These are phyloP conservation scores for Acleris holmiana DNA, from an alignment of 2,888 invertebrate genomes.

Conservation along the genomic window DNA sequence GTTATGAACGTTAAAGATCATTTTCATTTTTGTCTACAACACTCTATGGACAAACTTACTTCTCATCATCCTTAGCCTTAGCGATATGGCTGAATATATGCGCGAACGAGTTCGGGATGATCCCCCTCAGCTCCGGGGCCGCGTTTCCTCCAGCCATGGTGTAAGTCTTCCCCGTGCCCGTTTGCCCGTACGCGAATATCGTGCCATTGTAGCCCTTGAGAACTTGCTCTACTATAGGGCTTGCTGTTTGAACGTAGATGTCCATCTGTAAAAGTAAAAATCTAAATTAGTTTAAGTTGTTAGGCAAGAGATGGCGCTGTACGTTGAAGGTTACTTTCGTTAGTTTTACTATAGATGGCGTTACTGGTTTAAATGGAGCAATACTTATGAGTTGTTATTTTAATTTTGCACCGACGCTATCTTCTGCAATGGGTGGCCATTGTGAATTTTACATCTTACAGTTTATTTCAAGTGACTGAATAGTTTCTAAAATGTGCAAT, in stretches of 20 bases:
- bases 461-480: too few relatives aligned
- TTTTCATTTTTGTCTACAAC: not conserved
- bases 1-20: too few relatives aligned
- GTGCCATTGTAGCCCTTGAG: constrained; percentile 98
- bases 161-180: constrained; percentile 99
- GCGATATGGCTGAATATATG: constrained; percentile 99
- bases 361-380: too few relatives aligned
- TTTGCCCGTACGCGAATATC: constrained; percentile 95
- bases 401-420: too few relatives aligned
- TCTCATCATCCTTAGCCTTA: constrained; percentile 94
- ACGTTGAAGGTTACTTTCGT: too few relatives aligned
- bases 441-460: too few relatives aligned
- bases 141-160: constrained; percentile 98
- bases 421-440: too few relatives aligned
- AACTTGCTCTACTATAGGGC: constrained; percentile 98
- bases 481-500: too few relatives aligned
- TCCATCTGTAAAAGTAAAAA: constrained; percentile 86
- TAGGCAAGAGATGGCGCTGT: not conserved
- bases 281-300: not conserved
- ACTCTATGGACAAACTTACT: constrained; percentile 84
- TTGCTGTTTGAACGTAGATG: constrained; percentile 97
- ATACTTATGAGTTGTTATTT: too few relatives aligned
- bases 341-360: too few relatives aligned
- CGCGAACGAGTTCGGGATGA: constrained; percentile 99
- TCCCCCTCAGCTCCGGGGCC: constrained; percentile 95